Base-by-base conservation (phyloP, 1,140 invertebrate genomes). In the Bacillus rossius region DNA sequence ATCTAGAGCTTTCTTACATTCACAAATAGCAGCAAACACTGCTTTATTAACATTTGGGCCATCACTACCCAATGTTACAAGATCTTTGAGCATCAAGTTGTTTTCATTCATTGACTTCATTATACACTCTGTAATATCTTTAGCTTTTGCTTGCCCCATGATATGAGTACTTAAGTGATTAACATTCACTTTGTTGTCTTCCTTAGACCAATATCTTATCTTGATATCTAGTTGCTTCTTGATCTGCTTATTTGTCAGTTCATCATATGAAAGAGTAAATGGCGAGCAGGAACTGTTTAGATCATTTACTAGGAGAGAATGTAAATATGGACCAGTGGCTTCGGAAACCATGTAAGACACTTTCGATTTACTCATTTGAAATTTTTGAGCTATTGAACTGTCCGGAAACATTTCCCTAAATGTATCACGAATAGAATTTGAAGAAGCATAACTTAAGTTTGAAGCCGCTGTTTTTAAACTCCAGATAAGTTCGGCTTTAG, bases 41-140 rank as follows among this genome's bases (percentile, higher is more conserved):
- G 55, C 65, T 52, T 67, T 66, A 38, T 66, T 67, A 1, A 66
- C 61, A 55, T 66, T 63, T 22, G 64, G 66, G 29, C 29, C 29
- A 34, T 34, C 29, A 34, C 29, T 34, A 34, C 29, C 29, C 29
- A 34, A 10, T 34, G 29, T 62, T 19, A 65, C 14, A 20, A 66
- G 26, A 13, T 62, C 50, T 23, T 16, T 23, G 22, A 19, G 38
- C 13, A 49, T 22, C 8, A 63, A 23, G 16, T 34, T 37, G 43
- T 40, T 52, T 45, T 53, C 59, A 25, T 64, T 25, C 14, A 65
- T 23, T 1, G 64, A 61, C 8, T 23, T 23, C 25, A 55, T 37
- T n/a, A n/a, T n/a, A n/a, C n/a, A n/a, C n/a, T n/a, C n/a, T n/a
- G n/a, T n/a, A n/a, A n/a, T n/a, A n/a, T n/a, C n/a, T n/a, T 34